A percentile compares a stretch with the other conserved stretches of the same genome.
Conservation (phyloP, 2,113 vertebrate genomes). For the Microcebus murinus region DNA sequence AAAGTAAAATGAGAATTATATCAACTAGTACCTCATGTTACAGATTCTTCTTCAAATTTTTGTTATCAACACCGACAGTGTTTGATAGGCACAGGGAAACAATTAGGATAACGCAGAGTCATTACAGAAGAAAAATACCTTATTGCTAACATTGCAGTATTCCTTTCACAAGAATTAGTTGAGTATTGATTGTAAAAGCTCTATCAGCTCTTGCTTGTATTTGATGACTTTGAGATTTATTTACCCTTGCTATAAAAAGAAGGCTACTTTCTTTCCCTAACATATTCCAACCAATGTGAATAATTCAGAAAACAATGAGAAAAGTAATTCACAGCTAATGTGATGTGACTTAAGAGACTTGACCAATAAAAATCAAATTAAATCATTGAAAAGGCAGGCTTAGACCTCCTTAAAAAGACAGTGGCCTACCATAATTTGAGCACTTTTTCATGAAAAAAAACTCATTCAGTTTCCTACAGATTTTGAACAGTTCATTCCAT, state of each 20-base stretch:
- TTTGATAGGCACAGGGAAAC: slow-evolving; percentile 86
- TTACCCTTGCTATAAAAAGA: slow-evolving; percentile 82
- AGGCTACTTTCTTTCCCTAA: slow-evolving; percentile 79
- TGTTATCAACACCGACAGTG: slow-evolving; percentile 82
- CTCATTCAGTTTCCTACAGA: slow-evolving; percentile 91
- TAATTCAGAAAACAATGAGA: slow-evolving; percentile 79
- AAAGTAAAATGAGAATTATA: slow-evolving; percentile 75
- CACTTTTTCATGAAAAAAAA: slow-evolving; percentile 89
- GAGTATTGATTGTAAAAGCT: slow-evolving; percentile 38
- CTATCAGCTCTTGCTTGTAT: background rate
- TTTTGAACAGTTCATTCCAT: slow-evolving; percentile 92
- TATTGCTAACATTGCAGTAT: slow-evolving; percentile 90
- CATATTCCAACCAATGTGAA: slow-evolving; percentile 76
- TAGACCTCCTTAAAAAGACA: slow-evolving; percentile 92
- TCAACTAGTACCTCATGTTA: slow-evolving; percentile 73
- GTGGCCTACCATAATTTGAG: slow-evolving; percentile 91
- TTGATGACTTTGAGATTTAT: slow-evolving; percentile 69
- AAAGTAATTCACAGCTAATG: slow-evolving; percentile 82
- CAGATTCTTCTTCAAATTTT: slow-evolving; percentile 75
- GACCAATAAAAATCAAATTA: slow-evolving; percentile 83
- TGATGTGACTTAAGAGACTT: slow-evolving; percentile 80
- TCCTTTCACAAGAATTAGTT: slow-evolving; percentile 77
- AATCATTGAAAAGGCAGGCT: slow-evolving; percentile 88
- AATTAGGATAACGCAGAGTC: slow-evolving; percentile 85
- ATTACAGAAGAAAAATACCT: slow-evolving; percentile 82